Evolutionary conservation across 2,888 invertebrate species (phyloP).

Genomic region (Coelopa pilipes): DNA sequence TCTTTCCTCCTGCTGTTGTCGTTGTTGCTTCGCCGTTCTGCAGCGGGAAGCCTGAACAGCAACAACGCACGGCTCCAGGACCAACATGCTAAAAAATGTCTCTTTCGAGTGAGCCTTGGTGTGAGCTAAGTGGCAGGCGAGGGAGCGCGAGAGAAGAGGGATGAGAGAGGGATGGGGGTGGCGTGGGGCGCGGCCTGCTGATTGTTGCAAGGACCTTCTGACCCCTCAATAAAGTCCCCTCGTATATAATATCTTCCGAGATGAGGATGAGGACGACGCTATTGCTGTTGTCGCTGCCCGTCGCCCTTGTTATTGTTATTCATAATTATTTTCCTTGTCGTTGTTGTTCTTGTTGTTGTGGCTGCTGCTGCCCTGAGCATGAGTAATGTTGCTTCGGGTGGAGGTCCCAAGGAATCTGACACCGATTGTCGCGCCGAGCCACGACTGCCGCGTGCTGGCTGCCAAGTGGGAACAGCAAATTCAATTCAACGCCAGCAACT

Average conservation of each 20-base stretch:
- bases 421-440: conserved; percentile 28
- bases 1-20: background rate
- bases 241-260: background rate
- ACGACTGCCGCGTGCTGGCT: conserved; percentile 5
- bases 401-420: conserved; percentile 17
- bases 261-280: too few relatives aligned
- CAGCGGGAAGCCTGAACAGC: too few relatives aligned
- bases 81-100: background rate
- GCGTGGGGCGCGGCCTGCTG: too few relatives aligned
- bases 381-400: conserved; percentile 12
- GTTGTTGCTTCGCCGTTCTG: background rate
- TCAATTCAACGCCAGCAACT: too few relatives aligned
- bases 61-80: background rate
- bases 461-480: background rate
- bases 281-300: too few relatives aligned
- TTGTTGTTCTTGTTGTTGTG: background rate
- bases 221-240: background rate
- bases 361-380: background rate
- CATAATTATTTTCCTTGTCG: background rate
- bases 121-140: too few relatives aligned
- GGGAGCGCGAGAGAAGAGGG: too few relatives aligned
- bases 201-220: background rate
- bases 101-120: background rate
- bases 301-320: background rate
- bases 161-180: too few relatives aligned